Base-by-base conservation (phyloP, 2,888 invertebrate species). In the Dusona sp. region DNA sequence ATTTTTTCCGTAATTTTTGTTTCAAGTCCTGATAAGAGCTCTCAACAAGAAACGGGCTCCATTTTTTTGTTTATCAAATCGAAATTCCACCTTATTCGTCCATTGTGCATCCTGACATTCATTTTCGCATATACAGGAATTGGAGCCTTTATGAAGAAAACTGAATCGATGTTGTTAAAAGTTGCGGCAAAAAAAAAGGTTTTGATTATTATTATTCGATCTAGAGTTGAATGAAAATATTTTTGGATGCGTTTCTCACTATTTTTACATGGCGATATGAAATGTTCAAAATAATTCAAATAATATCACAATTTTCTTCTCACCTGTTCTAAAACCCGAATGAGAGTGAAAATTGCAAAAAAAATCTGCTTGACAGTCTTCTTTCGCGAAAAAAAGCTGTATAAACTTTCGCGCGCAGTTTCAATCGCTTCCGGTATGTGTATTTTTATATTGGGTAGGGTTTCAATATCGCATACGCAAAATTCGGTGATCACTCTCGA, bases 1-100 rank as follows among this genome's bases (percentile, higher is more conserved):
- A 90, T 89, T 89, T 89, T 87, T 85, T 72, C 84, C 38, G 87
- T 90, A 83, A 79, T 81, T 77, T 48, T 57, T 65, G 68, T 83
- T 67, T 75, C 36, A 25, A 29, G 13, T 57, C 22, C n/a, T 57
- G 33, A 79, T 48, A 25, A 74, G 64, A 13, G n/a, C 19, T n/a
- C 61, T n/a, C 61, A 33, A 11, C 64, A 11, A 22, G 8, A 2
- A 3, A 1, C 3, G 57, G 33, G 1, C 33, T n/a, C n/a, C n/a
- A n/a, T n/a, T n/a, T n/a, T n/a, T n/a, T n/a, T n/a, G 7, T 36
- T 16, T n/a, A 0, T 19, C 48, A n/a, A n/a, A 19, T 13, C 11
- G 11, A 42, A 13, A 13, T 42, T 42, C 11, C 3, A 13, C 2
- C 1, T 2, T 42, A 11, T 42, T 42, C 11, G 42, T 42, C 42